Evolutionary conservation across 1,140 invertebrate species (phyloP).

Genomic region (Oscheius sp.): DNA sequence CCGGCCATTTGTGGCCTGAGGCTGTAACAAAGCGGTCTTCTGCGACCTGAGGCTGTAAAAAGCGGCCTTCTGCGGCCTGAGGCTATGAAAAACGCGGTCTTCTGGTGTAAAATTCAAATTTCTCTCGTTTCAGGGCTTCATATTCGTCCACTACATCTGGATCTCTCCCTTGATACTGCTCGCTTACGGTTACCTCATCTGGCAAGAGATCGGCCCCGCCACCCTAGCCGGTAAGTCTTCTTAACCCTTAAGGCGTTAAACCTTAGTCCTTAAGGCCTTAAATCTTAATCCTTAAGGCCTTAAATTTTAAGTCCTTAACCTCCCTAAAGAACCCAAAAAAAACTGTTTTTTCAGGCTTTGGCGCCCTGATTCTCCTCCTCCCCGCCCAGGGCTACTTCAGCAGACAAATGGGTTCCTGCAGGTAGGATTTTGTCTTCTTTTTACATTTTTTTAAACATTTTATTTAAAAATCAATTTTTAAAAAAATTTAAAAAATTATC

Average conservation of each 20-base stretch:
- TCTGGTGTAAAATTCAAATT: neutral
- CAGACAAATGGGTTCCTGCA: slow-evolving; percentile 83
- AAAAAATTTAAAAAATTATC: neutral
- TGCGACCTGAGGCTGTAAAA: too few relatives aligned
- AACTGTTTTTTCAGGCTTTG: slow-evolving; percentile 62
- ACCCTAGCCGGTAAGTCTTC: slow-evolving; percentile 74
- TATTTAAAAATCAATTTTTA: neutral
- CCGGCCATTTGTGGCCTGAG: too few relatives aligned
- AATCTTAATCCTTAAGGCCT: neutral
- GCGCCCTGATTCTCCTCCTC: slow-evolving; percentile 80
- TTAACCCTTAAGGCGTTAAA: neutral
- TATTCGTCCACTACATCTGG: slow-evolving; percentile 44
- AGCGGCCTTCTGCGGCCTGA: too few relatives aligned
- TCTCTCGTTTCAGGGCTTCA: slow-evolving; percentile 26
- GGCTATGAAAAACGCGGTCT: too few relatives aligned
- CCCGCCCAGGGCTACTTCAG: slow-evolving; percentile 79
- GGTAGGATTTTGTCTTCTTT: slow-evolving; percentile 52
- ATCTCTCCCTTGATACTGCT: slow-evolving; percentile 35
- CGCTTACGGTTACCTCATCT: slow-evolving; percentile 66
- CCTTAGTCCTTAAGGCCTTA: neutral
- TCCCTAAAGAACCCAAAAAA: neutral
- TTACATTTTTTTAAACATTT: neutral
- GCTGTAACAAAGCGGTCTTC: too few relatives aligned
- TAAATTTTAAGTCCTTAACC: neutral
- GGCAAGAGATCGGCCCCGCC: slow-evolving; percentile 81